These are phyloP conservation scores for Pavo muticus DNA, from an alignment of 2,113 vertebrate genomes.

Conservation along the genomic window DNA sequence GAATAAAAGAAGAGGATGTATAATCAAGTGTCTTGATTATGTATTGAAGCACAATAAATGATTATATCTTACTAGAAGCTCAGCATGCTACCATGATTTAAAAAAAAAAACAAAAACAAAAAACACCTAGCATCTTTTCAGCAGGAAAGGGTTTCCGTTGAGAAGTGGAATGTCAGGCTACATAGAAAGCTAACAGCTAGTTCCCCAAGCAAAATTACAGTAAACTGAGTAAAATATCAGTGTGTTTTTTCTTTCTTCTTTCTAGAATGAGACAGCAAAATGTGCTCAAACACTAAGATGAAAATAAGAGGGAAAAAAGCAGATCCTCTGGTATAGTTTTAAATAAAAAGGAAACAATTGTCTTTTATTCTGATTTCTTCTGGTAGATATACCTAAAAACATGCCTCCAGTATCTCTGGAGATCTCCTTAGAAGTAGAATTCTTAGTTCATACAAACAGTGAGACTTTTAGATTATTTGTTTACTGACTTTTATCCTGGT, in stretches of 20 bases:
- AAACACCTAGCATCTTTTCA: background rate
- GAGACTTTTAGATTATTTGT: background rate
- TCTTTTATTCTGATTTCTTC: background rate
- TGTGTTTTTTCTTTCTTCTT: background rate
- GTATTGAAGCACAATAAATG: background rate
- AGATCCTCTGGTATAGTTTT: background rate
- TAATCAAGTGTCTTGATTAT: background rate
- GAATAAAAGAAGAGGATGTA: background rate
- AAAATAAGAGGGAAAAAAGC: background rate
- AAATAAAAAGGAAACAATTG: background rate
- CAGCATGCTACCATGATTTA: background rate
- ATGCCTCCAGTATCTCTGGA: background rate
- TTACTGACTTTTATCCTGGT: background rate
- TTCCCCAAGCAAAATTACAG: background rate
- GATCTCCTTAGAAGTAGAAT: background rate
- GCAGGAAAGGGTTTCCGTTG: background rate
- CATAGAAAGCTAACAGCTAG: rapidly evolving
- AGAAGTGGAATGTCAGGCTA: background rate
- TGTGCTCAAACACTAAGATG: rapidly evolving
- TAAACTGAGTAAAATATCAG: background rate
- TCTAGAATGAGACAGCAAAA: background rate
- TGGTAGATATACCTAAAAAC: background rate
- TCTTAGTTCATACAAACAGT: rapidly evolving
- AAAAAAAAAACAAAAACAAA: background rate
- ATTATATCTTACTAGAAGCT: background rate